Evolutionary conservation across 2,888 invertebrate genomes (phyloP), one percentile per base, ranked within the genome.

Genomic region (Loripinus fragilis): DNA sequence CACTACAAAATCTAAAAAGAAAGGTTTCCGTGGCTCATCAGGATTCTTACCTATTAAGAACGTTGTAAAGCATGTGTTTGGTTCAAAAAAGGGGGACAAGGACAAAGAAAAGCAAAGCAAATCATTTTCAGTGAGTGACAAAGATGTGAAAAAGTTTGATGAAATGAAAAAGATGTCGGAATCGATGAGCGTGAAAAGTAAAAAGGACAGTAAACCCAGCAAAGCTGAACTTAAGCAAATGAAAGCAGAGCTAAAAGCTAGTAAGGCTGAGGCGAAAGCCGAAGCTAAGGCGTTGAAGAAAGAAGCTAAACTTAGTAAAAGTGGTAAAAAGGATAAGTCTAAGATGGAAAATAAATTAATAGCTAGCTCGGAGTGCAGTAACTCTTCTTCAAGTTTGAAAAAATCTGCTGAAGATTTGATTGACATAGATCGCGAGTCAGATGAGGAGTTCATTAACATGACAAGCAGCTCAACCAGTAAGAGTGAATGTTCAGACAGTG

Each of bases 51-150:
- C 79, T 10, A 69, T 79, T 17, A 79, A 72, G 41, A 80, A 75
- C 41, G 84, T 76, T 12, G 81, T 81, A 1, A 81, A 74, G 65
- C 79, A 81, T 76, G 76, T 84, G 69, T 84, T 84, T 67, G 81
- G 84, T 1, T 75, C 77, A 38, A 84, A 80, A 33, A 74, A 78
- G 25, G 28, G 50, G 30, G 38, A 55, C 1, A 65, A 42, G 33
- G 45, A 67, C 41, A n/a, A 23, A 17, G 83, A 83, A 23, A 80
- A 80, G 52, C 80, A 80, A 30, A 78, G 80, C 50, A 83, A 83
- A 50, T 78, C 83, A 0, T 75, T 83, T 28, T 42, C 64, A 17
- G 67, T 67, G 10, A 45, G 41, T 67, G 67, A 67, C 28, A 67
- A 67, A 67, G 65, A 76, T 35, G 23, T n/a, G 25, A 71, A 60